Base-by-base conservation (phyloP, 2,113 vertebrate species). In the Naja naja region DNA sequence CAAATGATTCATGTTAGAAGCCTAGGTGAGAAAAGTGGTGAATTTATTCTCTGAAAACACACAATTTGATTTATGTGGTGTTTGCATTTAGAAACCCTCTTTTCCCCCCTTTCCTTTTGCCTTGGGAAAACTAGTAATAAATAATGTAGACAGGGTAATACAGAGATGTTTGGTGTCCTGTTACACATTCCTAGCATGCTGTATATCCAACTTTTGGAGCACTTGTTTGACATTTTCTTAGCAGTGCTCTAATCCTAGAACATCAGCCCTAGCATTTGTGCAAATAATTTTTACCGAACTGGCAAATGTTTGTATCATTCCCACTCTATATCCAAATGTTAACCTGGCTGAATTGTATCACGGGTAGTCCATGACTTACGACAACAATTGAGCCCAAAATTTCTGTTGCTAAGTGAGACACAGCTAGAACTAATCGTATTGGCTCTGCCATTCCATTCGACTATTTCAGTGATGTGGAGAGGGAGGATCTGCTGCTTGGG, bases 11-110 rank as follows among this genome's bases (percentile, higher is more conserved):
- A 53, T 92, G 81, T 8, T 90, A 85, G 91, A 95, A 94, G 45
- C 90, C 30, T 49, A 94, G 93, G 94, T 86, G 88, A 95, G 20
- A 92, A 85, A 88, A 94, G 54, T 93, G 94, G 90, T 94, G 89
- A 89, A 95, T 74, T 91, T 34, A 23, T 39, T 58, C 27, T n/a
- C 39, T 43, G 86, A 69, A 88, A 34, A 11, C 49, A 58, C 16
- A 43, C 5, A 18, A 25, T 10, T 52, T 52, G n/a, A 85, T 85
- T 60, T 56, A 92, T 47, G 27, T 43, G 58, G 55, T 47, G 85
- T 52, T 81, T 91, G 39, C 47, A 25, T 81, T 34, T 49, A 52
- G 43, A 60, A 54, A 49, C n/a, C 5, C 20, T 45, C n/a, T 81
- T 81, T 43, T 5, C 3, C 23, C 49, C 49, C 53, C 58, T 81